Conservation (phyloP, 2,113 vertebrate genomes). For the Cinclus mexicanus region DNA sequence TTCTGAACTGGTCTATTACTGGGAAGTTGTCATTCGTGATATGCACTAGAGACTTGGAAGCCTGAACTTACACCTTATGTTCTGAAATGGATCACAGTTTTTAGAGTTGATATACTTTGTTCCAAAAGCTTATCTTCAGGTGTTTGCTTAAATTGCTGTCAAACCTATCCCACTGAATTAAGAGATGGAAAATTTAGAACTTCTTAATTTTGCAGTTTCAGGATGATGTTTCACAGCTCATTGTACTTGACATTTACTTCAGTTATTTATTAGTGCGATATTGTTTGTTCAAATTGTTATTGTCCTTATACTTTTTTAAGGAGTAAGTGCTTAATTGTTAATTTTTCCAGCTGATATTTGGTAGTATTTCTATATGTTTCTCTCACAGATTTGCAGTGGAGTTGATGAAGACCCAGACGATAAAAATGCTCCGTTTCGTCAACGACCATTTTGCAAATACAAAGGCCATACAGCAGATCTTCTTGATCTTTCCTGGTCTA, state of each 20-base stretch:
- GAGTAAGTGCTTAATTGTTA: neutral
- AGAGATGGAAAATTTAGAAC: neutral
- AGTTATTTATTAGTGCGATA: neutral
- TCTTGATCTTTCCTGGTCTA: constrained; percentile 98
- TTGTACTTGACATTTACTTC: neutral
- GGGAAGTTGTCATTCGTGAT: neutral
- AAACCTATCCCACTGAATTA: neutral
- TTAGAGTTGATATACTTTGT: neutral
- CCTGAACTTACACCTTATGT: neutral
- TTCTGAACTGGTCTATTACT: neutral
- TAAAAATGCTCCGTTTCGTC: constrained; percentile 91
- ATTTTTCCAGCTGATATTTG: neutral
- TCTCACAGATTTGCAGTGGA: constrained; percentile 79
- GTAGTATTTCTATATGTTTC: neutral
- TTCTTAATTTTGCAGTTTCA: neutral
- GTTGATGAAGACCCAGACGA: constrained; percentile 94
- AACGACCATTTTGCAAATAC: constrained; percentile 96
- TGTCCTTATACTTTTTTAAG: neutral
- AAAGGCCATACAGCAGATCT: constrained; percentile 98
- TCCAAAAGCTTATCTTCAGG: neutral
- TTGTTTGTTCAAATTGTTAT: neutral
- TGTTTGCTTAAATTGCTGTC: neutral
- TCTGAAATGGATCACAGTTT: neutral
- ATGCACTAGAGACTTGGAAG: neutral
- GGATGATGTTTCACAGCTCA: neutral